A percentile compares a stretch with the other conserved stretches of the same genome.
These are phyloP conservation scores for Marasmarcha lunaedactyla DNA, from an alignment of 2,888 invertebrate species.

Conservation along the genomic window DNA sequence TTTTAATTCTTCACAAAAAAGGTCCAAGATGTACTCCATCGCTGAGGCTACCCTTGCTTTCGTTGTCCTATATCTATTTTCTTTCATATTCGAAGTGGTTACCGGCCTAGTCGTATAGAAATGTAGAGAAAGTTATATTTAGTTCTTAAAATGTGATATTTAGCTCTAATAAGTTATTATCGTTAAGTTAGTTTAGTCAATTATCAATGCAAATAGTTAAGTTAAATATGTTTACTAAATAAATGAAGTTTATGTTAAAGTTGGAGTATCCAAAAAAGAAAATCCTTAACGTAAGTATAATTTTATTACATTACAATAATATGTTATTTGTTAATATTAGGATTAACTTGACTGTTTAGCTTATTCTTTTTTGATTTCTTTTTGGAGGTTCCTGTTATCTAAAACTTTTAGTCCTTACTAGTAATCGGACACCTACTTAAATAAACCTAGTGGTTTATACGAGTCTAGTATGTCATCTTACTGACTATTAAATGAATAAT, in stretches of 20 bases:
- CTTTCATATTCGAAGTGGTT: slow-evolving; percentile 58
- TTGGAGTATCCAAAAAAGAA: background rate
- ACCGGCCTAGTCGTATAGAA: slow-evolving; percentile 50
- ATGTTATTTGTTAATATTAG: no score
- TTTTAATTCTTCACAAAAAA: slow-evolving; percentile 9
- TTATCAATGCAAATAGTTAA: slow-evolving; percentile 49
- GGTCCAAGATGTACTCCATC: slow-evolving; percentile 51
- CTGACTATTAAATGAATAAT: no score
- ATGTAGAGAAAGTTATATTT: slow-evolving; percentile 13
- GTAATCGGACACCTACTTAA: no score
- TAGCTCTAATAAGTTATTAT: slow-evolving; percentile 17
- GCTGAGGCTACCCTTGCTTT: slow-evolving; percentile 62
- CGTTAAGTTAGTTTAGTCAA: slow-evolving; percentile 38
- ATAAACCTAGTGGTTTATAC: no score
- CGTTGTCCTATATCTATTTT: slow-evolving; percentile 54
- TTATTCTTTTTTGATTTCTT: no score
- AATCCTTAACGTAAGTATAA: no score
- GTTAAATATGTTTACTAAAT: slow-evolving; percentile 13
- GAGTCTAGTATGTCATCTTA: no score
- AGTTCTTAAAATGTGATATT: slow-evolving; percentile 48
- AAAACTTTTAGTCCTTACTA: no score
- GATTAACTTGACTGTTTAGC: no score
- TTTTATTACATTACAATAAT: no score
- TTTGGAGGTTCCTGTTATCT: no score
- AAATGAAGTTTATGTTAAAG: background rate